Evolutionary conservation across 2,113 vertebrate species (phyloP).

Genomic region (Cynocephalus volans): DNA sequence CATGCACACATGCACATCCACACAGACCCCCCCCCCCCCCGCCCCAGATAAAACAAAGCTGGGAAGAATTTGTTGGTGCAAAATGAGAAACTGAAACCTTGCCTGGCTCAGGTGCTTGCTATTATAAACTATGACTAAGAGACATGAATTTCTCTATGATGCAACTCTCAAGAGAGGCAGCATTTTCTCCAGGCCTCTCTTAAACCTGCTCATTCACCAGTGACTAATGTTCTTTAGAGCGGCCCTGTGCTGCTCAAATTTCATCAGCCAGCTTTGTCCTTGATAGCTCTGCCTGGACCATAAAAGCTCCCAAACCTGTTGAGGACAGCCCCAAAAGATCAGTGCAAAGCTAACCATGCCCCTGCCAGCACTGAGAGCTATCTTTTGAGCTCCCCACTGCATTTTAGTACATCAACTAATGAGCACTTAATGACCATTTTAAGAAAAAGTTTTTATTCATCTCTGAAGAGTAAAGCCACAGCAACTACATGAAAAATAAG

Average conservation of each 20-base stretch:
- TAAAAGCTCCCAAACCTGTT: constrained; percentile 84
- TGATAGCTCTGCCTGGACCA: constrained; percentile 84
- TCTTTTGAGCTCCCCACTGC: neutral
- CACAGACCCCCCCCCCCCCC: neutral
- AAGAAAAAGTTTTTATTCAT: constrained; percentile 52
- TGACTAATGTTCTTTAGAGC: constrained; percentile 90
- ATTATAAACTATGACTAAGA: constrained; percentile 80
- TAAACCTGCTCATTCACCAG: constrained; percentile 86
- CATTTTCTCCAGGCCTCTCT: constrained; percentile 88
- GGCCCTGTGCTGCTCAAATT: constrained; percentile 88
- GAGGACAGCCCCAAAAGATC: constrained; percentile 73
- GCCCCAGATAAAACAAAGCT: constrained; percentile 65
- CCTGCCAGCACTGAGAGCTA: neutral
- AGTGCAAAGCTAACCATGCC: constrained; percentile 73
- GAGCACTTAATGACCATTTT: neutral
- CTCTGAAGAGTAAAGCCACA: neutral
- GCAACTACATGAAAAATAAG: constrained; percentile 21
- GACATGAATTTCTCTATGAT: constrained; percentile 86
- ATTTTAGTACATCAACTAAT: constrained; percentile 46
- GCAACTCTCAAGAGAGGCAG: constrained; percentile 87
- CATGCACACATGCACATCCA: neutral
- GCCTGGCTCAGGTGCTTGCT: constrained; percentile 84
- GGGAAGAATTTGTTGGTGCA: constrained; percentile 66
- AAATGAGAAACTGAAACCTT: constrained; percentile 71
- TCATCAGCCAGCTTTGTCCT: constrained; percentile 88